A percentile compares a stretch with the other conserved stretches of the same genome.
Conservation (phyloP, 2,113 vertebrate genomes). For the Ageneiosus marmoratus region DNA sequence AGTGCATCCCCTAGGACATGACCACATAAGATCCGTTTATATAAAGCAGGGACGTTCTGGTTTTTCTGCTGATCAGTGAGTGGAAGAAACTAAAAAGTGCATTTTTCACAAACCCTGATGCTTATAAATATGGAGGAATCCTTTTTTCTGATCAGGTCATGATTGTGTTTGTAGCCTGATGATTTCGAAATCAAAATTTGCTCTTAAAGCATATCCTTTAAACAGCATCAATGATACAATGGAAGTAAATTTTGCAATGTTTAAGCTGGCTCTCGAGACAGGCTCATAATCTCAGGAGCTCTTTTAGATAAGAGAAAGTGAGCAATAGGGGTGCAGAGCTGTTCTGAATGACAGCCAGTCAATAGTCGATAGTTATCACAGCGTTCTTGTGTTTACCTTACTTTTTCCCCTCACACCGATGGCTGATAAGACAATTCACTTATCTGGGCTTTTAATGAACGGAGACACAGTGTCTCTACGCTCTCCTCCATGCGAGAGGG, state of each 20-base stretch:
- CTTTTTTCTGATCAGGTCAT: slow-evolving; percentile 52
- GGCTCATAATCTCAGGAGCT: slow-evolving; percentile 20
- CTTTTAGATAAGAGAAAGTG: slow-evolving; percentile 7
- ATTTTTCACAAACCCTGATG: too few species aligned
- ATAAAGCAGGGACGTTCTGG: background rate
- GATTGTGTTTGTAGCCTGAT: slow-evolving; percentile 48
- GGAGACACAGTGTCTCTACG: slow-evolving; percentile 51
- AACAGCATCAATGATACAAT: background rate
- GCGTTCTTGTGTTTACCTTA: slow-evolving; percentile 37
- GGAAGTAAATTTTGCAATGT: background rate
- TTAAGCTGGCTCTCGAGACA: slow-evolving; percentile 22
- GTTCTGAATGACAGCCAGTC: slow-evolving; percentile 11
- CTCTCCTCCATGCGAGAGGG: slow-evolving; percentile 33
- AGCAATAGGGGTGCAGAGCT: slow-evolving; percentile 30
- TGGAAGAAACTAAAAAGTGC: background rate
- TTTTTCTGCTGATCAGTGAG: background rate
- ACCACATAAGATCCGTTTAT: too few species aligned
- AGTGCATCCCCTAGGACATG: background rate
- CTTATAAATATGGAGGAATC: too few species aligned
- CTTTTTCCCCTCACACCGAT: slow-evolving; percentile 2
- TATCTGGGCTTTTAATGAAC: slow-evolving; percentile 58
- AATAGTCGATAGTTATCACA: slow-evolving; percentile 34
- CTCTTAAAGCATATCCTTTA: background rate
- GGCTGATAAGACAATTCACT: slow-evolving; percentile 41
- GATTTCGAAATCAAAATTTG: background rate